A percentile compares a stretch with the other conserved stretches of the same genome.
Conservation (phyloP, 1,140 invertebrate genomes). For the Drosophila seguyi region DNA sequence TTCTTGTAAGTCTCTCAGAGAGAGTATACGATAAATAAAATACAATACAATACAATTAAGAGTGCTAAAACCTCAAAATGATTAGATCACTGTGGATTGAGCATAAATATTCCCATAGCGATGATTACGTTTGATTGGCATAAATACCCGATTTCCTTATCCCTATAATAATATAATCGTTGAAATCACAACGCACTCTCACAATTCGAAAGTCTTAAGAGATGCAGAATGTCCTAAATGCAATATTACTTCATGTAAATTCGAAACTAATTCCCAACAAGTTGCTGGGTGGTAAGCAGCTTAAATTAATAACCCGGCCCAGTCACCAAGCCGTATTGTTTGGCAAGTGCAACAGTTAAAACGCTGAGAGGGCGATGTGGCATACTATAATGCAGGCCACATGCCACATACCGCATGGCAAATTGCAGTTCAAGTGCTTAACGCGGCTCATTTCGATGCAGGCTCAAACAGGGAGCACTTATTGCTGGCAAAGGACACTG, state of each 20-base stretch:
- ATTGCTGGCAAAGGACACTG: slow-evolving; percentile 47
- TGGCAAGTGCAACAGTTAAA: slow-evolving; percentile 26
- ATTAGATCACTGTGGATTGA: neutral
- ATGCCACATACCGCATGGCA: slow-evolving; percentile 31
- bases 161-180: too few species aligned
- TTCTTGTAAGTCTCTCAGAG: too few species aligned
- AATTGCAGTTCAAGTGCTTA: slow-evolving; percentile 59
- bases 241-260: neutral
- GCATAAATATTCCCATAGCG: neutral
- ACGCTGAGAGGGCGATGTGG: neutral
- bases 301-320: slow-evolving; percentile 14
- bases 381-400: slow-evolving; percentile 8
- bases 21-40: too few species aligned
- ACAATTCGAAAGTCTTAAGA: neutral
- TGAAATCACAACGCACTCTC: neutral
- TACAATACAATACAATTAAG: neutral
- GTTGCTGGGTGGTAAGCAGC: neutral
- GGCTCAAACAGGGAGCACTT: slow-evolving; percentile 38
- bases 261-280: neutral
- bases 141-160: neutral
- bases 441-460: slow-evolving; percentile 46
- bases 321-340: slow-evolving; percentile 16
- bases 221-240: neutral
- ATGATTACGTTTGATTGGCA: neutral
- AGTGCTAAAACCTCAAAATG: neutral